phyloP scores from a whole-genome alignment of 2,797 vertebrate species.

The Helicolenus hilgendorfi region DNA sequence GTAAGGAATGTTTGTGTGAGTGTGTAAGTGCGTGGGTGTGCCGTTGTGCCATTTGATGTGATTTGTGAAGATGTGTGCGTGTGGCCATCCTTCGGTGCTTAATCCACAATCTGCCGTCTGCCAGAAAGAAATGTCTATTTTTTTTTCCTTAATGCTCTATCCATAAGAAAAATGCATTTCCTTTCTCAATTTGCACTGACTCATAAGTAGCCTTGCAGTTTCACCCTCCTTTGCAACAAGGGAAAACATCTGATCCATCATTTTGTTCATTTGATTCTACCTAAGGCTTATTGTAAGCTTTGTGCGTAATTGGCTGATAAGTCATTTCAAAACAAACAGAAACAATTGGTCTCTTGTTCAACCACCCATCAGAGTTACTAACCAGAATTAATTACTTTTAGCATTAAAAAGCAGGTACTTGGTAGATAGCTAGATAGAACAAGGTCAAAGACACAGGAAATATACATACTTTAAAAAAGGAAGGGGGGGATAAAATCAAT shows the following conservation, averaged over 20 bases:
- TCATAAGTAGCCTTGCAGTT: constrained; percentile 27
- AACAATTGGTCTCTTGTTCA: background rate
- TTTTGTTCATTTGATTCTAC: constrained; percentile 13
- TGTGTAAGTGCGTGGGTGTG: constrained; percentile 58
- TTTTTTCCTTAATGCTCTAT: background rate
- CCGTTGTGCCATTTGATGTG: constrained; percentile 72
- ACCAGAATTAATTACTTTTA: background rate
- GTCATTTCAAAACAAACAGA: constrained; percentile 18
- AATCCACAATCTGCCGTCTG: constrained; percentile 68
- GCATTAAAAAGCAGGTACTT: background rate
- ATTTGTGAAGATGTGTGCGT: constrained; percentile 72
- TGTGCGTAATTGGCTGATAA: background rate
- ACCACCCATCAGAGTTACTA: background rate
- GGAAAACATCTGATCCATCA: background rate
- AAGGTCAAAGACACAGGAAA: background rate
- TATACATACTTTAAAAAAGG: too few species aligned
- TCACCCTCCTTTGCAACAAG: constrained; percentile 4
- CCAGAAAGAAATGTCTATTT: constrained; percentile 30
- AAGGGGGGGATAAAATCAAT: too few species aligned
- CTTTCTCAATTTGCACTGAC: constrained; percentile 18
- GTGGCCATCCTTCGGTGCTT: constrained; percentile 65
- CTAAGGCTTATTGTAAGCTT: background rate
- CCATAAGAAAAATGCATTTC: background rate
- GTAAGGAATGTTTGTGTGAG: constrained; percentile 64
- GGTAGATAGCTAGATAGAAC: background rate